Conservation (phyloP, 2,888 invertebrate species). For the Brachyptera putata region DNA sequence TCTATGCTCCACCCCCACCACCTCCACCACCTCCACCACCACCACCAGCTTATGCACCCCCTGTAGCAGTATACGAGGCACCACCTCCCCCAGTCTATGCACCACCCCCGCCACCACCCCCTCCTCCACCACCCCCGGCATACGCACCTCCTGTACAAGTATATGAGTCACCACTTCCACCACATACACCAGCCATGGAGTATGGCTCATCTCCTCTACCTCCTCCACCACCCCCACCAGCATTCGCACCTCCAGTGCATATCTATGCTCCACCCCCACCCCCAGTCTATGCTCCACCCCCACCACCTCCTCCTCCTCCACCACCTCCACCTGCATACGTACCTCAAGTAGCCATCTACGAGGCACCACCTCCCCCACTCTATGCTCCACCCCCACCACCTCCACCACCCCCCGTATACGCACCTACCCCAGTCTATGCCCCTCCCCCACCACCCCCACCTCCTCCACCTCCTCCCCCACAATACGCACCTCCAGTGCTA, state of each 20-base stretch:
- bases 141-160: not conserved
- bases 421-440: not conserved
- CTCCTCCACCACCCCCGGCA: not conserved
- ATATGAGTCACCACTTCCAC: not conserved
- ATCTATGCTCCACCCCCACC: not conserved
- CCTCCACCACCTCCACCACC: constrained; percentile 4
- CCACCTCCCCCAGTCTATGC: not conserved
- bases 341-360: not conserved
- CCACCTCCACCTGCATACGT: not conserved
- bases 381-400: constrained; percentile 8
- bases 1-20: constrained; percentile 6
- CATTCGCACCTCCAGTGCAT: not conserved
- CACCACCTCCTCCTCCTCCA: constrained; percentile 7
- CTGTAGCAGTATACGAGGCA: not conserved
- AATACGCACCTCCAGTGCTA: not conserved
- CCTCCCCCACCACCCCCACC: not conserved
- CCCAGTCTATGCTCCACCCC: not conserved
- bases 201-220: constrained; percentile 9
- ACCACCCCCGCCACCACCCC: constrained; percentile 4
- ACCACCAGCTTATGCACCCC: not conserved
- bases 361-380: not conserved
- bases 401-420: not conserved
- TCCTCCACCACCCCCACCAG: too few species aligned
- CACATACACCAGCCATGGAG: too few species aligned
- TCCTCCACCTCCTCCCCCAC: not conserved